Percentiles rank a stretch among this genome's conserved stretches.
phyloP scores from a whole-genome alignment of 2,113 vertebrate genomes.

The Dicentrarchus labrax region DNA sequence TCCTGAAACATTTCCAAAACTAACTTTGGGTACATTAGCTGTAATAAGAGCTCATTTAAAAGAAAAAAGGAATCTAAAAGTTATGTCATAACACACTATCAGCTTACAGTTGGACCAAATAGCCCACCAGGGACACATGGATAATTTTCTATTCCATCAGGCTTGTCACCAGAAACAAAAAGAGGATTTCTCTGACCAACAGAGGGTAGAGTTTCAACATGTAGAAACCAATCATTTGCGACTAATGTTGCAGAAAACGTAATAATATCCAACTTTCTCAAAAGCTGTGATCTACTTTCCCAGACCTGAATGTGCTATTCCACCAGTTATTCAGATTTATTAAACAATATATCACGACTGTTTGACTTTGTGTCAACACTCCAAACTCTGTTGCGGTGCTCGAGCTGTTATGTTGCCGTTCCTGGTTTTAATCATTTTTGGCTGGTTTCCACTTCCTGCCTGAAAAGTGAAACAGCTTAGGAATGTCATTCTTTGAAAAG shows the following conservation, averaged over 20 bases:
- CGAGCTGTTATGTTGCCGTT: slow-evolving; percentile 91
- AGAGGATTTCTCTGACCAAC: background rate
- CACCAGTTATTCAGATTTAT: slow-evolving; percentile 90
- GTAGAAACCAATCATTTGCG: background rate
- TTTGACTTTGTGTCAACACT: slow-evolving; percentile 94
- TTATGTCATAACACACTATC: background rate
- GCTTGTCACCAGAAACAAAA: slow-evolving; percentile 3
- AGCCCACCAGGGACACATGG: slow-evolving; percentile 1
- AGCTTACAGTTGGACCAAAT: background rate
- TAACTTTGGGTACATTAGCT: slow-evolving; percentile 27
- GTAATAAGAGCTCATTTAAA: background rate
- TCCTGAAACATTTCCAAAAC: slow-evolving; percentile 22
- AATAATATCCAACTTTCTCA: slow-evolving; percentile 18
- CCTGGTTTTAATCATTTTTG: slow-evolving; percentile 98
- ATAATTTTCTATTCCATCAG: background rate
- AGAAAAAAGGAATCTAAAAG: background rate
- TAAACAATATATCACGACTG: slow-evolving; percentile 93
- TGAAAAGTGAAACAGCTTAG: slow-evolving; percentile 99
- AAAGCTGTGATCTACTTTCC: slow-evolving; percentile 36
- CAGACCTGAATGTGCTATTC: slow-evolving; percentile 47
- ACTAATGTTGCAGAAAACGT: slow-evolving; percentile 27
- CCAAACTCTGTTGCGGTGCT: slow-evolving; percentile 88
- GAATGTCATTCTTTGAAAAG: slow-evolving; percentile 99
- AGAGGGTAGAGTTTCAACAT: slow-evolving; percentile 14
- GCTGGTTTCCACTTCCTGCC: slow-evolving; percentile 97